Percentiles rank a stretch among this genome's conserved stretches.
Conservation (phyloP, 2,113 vertebrate species). For the Oryzias woworae region DNA sequence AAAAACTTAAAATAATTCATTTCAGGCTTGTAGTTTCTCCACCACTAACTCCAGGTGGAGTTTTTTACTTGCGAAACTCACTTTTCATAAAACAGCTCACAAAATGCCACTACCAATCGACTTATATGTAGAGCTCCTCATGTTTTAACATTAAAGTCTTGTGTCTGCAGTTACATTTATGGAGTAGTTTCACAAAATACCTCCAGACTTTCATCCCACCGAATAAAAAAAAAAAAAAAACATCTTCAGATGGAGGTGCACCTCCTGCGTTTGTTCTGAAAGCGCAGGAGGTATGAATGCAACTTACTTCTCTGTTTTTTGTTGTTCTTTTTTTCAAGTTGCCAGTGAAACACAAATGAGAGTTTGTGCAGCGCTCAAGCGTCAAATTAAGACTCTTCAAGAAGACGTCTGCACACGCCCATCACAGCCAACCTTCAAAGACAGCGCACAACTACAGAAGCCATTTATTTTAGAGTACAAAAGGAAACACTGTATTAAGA, state of each 20-base stretch:
- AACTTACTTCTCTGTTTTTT: slow-evolving; percentile 60
- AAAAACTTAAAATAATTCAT: background rate
- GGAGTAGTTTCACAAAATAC: background rate
- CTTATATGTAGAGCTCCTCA: too few species aligned
- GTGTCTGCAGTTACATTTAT: background rate
- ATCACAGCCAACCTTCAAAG: slow-evolving; percentile 69
- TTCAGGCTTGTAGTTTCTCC: background rate
- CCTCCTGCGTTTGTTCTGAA: slow-evolving; percentile 21
- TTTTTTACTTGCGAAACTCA: background rate
- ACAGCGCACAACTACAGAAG: slow-evolving; percentile 51
- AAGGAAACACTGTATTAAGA: slow-evolving; percentile 73
- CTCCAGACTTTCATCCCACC: slow-evolving; percentile 14
- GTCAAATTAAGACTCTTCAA: slow-evolving; percentile 67
- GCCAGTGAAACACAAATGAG: slow-evolving; percentile 49
- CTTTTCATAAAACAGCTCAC: background rate
- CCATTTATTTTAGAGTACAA: slow-evolving; percentile 73
- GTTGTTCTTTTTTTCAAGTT: slow-evolving; percentile 48
- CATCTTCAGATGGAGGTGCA: slow-evolving; percentile 14
- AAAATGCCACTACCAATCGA: background rate
- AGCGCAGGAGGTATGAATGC: slow-evolving; percentile 63
- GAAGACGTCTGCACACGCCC: slow-evolving; percentile 57
- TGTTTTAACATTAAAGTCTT: too few species aligned
- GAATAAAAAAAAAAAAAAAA: slow-evolving; percentile 13
- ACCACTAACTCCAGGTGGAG: background rate
- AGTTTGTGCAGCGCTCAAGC: slow-evolving; percentile 49